phyloP scores from a whole-genome alignment of 2,113 vertebrate species.

The Tragelaphus scriptus region DNA sequence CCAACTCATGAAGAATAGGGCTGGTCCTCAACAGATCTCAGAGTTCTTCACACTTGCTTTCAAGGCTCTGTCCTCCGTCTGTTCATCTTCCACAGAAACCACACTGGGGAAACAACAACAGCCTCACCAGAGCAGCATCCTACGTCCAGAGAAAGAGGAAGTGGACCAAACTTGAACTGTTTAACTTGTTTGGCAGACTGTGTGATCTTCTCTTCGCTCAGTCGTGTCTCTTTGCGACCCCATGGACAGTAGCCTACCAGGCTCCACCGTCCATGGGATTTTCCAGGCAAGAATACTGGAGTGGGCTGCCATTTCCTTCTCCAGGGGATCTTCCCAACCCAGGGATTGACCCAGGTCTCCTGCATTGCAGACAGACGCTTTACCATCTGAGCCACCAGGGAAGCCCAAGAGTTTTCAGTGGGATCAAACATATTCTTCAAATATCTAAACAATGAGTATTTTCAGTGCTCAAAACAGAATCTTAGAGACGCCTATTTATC shows the following conservation, averaged over 20 bases:
- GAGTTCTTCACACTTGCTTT: slow-evolving; percentile 35
- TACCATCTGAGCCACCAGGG: too few relatives aligned
- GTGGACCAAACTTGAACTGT: slow-evolving; percentile 61
- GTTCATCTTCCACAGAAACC: slow-evolving; percentile 40
- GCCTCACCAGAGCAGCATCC: slow-evolving; percentile 25
- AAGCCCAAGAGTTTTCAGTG: not conserved
- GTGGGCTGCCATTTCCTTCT: too few relatives aligned
- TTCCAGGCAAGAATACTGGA: too few relatives aligned
- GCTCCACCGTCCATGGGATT: too few relatives aligned
- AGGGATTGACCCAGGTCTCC: too few relatives aligned
- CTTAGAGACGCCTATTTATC: not conserved
- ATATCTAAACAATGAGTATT: not conserved
- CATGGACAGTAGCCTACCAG: too few relatives aligned
- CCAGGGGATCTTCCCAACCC: too few relatives aligned
- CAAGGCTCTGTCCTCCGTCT: not conserved
- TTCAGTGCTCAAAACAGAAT: not conserved
- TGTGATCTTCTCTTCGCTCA: not conserved
- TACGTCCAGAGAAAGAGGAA: slow-evolving; percentile 71
- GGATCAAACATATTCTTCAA: slow-evolving; percentile 18
- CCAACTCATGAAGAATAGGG: slow-evolving; percentile 45
- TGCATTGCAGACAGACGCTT: too few relatives aligned
- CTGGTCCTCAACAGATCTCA: slow-evolving; percentile 72
- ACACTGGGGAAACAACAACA: not conserved
- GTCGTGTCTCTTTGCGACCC: too few relatives aligned
- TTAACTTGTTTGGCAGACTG: slow-evolving; percentile 33